Percentiles rank a stretch among this genome's conserved stretches.
Conservation (phyloP, 2,113 vertebrate species). For the Canis aureus region DNA sequence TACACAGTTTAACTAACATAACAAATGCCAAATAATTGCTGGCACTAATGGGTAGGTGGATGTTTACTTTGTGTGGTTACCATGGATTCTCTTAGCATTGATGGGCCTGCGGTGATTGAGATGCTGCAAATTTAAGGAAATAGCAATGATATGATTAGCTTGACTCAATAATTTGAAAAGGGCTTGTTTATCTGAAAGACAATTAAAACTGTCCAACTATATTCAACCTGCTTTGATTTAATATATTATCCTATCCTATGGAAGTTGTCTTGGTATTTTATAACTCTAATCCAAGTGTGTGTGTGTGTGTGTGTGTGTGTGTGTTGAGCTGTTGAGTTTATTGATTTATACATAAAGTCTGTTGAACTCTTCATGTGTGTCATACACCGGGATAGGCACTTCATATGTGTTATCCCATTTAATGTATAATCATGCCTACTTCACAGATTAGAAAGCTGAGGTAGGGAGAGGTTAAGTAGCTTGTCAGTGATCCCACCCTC, state of each 20-base stretch:
- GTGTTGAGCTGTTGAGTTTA: background rate
- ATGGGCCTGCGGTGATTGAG: slow-evolving; percentile 44
- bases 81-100: slow-evolving; percentile 70
- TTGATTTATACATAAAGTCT: background rate
- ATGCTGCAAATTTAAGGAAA: slow-evolving; percentile 68
- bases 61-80: slow-evolving; percentile 79
- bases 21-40: slow-evolving; percentile 78
- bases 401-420: background rate
- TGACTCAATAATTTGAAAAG: slow-evolving; percentile 50
- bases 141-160: slow-evolving; percentile 64
- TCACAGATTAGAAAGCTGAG: slow-evolving; percentile 27
- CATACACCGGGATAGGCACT: background rate
- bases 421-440: background rate
- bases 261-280: slow-evolving; percentile 28
- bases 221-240: slow-evolving; percentile 36
- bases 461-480: background rate
- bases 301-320: background rate
- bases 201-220: slow-evolving; percentile 37
- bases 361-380: background rate
- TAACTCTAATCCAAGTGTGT: background rate
- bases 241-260: background rate
- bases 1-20: slow-evolving; percentile 77
- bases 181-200: slow-evolving; percentile 58
- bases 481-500: background rate
- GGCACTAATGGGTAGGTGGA: slow-evolving; percentile 65